Conservation (phyloP, 1,140 invertebrate genomes). For the Euborellia annulipes region DNA sequence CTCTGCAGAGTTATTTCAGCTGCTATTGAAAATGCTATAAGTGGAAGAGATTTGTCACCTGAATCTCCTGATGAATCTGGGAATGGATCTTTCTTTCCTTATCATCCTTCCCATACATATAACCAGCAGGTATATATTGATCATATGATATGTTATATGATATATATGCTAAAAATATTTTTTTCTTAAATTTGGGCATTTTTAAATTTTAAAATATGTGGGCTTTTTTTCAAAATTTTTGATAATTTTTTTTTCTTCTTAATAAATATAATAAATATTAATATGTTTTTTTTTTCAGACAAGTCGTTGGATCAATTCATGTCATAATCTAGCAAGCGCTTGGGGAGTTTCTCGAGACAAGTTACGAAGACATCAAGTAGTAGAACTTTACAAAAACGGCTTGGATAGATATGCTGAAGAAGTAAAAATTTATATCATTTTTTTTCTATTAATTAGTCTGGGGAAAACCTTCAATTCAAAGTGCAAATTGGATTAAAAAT, state of each 20-base stretch:
- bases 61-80: not conserved
- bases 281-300: constrained; percentile 14
- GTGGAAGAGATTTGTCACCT: constrained; percentile 1
- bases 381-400: constrained; percentile 57
- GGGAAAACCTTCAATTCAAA: not conserved
- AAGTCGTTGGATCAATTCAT: constrained; percentile 46
- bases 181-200: not conserved
- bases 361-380: constrained; percentile 57
- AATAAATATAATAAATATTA: not conserved
- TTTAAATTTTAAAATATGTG: not conserved
- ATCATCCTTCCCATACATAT: not conserved
- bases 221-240: not conserved
- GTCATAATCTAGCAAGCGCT: constrained; percentile 50
- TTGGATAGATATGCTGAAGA: constrained; percentile 62
- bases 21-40: constrained; percentile 17
- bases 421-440: constrained; percentile 26
- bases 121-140: constrained; percentile 1
- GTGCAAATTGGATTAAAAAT: not conserved
- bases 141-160: not conserved
- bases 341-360: constrained; percentile 67
- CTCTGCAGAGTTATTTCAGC: constrained; percentile 24
- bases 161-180: not conserved
- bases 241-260: not conserved
- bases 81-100: not conserved
- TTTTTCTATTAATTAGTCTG: not conserved